Evolutionary conservation across 2,797 vertebrate species (phyloP).

Genomic region (Vireo griseus): DNA sequence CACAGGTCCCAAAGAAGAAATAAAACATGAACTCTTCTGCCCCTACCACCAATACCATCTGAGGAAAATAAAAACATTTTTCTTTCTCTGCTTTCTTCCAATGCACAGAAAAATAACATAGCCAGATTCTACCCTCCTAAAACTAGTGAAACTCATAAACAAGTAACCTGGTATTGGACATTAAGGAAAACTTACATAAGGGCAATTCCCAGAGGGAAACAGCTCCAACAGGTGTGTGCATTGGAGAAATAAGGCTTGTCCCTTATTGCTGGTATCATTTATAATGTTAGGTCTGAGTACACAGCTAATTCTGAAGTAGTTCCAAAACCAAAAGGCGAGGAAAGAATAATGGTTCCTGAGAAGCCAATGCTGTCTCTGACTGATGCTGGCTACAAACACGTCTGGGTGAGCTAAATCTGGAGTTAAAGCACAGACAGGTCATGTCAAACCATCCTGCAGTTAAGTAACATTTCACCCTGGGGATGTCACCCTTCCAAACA

Average conservation of each 20-base stretch:
- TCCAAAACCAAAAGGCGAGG: conserved; percentile 36
- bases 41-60: not conserved
- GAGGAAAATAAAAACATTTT: not conserved
- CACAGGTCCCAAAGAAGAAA: not conserved
- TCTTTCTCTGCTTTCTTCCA: not conserved
- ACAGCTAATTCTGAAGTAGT: conserved; percentile 33
- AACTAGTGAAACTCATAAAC: not conserved
- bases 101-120: not conserved
- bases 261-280: not conserved
- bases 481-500: conserved; percentile 53
- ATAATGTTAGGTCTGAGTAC: not conserved
- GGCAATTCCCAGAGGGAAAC: not conserved
- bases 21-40: not conserved
- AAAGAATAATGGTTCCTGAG: conserved; percentile 15
- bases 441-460: conserved; percentile 35
- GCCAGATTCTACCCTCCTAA: not conserved
- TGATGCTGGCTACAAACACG: not conserved
- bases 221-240: not conserved
- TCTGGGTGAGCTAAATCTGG: not conserved
- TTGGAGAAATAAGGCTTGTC: not conserved
- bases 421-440: not conserved
- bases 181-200: not conserved
- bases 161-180: not conserved
- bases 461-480: conserved; percentile 52
- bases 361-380: conserved; percentile 8